A percentile compares a stretch with the other conserved stretches of the same genome.
Evolutionary conservation across 2,888 invertebrate genomes (phyloP).

Genomic region (Gymnoscelis rufifasciata): DNA sequence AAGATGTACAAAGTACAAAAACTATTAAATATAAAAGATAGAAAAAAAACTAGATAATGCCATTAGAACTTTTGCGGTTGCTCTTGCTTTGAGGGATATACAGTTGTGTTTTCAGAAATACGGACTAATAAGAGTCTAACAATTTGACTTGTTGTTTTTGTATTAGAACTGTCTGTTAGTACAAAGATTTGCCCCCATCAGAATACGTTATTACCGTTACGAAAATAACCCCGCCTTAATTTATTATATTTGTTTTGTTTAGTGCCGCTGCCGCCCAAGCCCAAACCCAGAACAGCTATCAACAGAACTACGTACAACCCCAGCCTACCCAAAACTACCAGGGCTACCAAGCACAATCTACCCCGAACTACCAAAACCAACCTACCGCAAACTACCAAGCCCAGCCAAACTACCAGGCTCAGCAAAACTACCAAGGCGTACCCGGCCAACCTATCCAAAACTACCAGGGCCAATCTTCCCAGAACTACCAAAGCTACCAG

Average conservation of each 20-base stretch:
- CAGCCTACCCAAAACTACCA: slow-evolving; percentile 9
- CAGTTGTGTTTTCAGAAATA: no score
- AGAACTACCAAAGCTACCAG: slow-evolving; percentile 20
- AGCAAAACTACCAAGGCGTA: slow-evolving; percentile 1
- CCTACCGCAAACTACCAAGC: slow-evolving; percentile 2
- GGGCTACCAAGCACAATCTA: slow-evolving; percentile 27
- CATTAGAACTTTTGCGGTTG: no score
- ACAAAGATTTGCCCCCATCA: no score
- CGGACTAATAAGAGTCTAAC: no score
- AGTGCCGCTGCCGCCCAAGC: slow-evolving; percentile 42
- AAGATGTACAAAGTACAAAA: no score
- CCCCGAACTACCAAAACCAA: slow-evolving; percentile 19
- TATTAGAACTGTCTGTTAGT: no score
- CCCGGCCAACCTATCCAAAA: slow-evolving; percentile 23
- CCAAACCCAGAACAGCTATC: slow-evolving; percentile 52
- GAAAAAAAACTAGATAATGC: no score
- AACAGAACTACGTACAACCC: slow-evolving; percentile 15
- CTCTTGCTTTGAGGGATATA: no score
- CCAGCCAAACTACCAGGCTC: neutral
- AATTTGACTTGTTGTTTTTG: no score
- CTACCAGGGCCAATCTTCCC: slow-evolving; percentile 6
- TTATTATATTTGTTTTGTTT: neutral
- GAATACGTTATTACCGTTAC: no score
- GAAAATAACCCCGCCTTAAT: no score
- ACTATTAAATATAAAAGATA: no score